Conservation (phyloP, 2,113 vertebrate genomes). For the Crotophaga sulcirostris region DNA sequence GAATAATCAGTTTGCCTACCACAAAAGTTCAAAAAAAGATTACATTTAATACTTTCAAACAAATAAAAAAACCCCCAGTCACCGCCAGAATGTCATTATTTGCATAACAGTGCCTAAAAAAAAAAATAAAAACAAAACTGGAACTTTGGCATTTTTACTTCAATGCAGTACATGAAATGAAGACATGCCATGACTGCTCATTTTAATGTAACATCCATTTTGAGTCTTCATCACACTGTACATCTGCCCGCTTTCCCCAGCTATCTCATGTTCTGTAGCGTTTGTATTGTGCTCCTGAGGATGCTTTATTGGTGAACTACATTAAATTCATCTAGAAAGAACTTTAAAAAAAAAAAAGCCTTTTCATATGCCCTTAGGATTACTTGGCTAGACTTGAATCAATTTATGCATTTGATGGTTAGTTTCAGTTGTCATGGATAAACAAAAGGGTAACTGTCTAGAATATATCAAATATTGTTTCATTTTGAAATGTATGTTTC, state of each 20-base stretch:
- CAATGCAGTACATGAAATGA: constrained; percentile 36
- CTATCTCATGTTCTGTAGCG: constrained; percentile 73
- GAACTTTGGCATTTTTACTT: constrained; percentile 48
- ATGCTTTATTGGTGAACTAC: constrained; percentile 78
- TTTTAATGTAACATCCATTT: constrained; percentile 74
- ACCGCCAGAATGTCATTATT: background rate
- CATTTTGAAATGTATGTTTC: constrained; percentile 76
- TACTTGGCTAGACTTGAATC: constrained; percentile 76
- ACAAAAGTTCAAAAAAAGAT: background rate
- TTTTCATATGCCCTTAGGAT: constrained; percentile 75
- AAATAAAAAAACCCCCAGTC: background rate
- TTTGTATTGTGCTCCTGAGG: constrained; percentile 76
- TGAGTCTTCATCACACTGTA: constrained; percentile 71
- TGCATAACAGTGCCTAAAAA: constrained; percentile 8
- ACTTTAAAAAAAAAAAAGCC: constrained; percentile 61
- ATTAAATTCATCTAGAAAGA: constrained; percentile 78
- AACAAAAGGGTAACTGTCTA: constrained; percentile 80
- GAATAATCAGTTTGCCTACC: background rate
- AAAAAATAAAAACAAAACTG: constrained; percentile 37
- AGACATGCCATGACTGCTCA: constrained; percentile 60
- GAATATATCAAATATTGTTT: constrained; percentile 78
- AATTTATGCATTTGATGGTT: constrained; percentile 77
- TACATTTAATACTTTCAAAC: background rate
- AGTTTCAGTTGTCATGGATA: constrained; percentile 79
- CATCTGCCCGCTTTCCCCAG: constrained; percentile 58